A percentile compares a stretch with the other conserved stretches of the same genome.
These are phyloP conservation scores for Anniella stebbinsi DNA, from an alignment of 2,797 vertebrate species.

Conservation along the genomic window DNA sequence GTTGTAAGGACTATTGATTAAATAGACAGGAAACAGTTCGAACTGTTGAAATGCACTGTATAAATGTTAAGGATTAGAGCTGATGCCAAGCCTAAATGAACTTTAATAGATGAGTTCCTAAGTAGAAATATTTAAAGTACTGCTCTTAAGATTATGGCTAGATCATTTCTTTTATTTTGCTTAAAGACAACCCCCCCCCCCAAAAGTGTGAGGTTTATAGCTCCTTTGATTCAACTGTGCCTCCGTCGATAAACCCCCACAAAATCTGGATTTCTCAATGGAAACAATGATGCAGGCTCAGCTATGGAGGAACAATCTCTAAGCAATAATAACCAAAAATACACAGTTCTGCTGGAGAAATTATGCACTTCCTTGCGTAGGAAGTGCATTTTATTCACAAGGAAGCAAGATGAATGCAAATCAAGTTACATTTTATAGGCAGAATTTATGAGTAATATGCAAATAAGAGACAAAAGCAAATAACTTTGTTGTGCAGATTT, in stretches of 20 bases:
- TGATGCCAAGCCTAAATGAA: conserved; percentile 71
- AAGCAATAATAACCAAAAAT: conserved; percentile 71
- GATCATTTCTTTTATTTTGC: conserved; percentile 66
- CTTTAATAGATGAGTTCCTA: conserved; percentile 74
- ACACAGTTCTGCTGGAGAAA: conserved; percentile 65
- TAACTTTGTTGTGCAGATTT: conserved; percentile 72
- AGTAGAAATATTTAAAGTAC: conserved; percentile 69
- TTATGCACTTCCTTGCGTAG: conserved; percentile 69
- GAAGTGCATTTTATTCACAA: conserved; percentile 72
- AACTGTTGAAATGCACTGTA: background rate
- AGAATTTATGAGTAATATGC: conserved; percentile 79
- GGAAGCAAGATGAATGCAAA: conserved; percentile 74
- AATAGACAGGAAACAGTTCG: background rate
- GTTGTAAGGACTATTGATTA: conserved; percentile 21
- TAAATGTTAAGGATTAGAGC: conserved; percentile 26
- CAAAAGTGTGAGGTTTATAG: conserved; percentile 64
- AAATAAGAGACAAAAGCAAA: conserved; percentile 77
- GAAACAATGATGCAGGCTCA: conserved; percentile 59
- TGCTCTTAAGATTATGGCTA: conserved; percentile 66
- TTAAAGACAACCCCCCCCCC: conserved; percentile 55
- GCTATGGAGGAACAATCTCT: conserved; percentile 61
- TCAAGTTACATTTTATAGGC: conserved; percentile 75
- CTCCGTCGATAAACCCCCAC: conserved; percentile 57
- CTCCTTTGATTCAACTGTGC: conserved; percentile 62
- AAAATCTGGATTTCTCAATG: conserved; percentile 62